Evolutionary conservation across 2,113 vertebrate genomes (phyloP).

Genomic region (Sylvicapra grimmia): DNA sequence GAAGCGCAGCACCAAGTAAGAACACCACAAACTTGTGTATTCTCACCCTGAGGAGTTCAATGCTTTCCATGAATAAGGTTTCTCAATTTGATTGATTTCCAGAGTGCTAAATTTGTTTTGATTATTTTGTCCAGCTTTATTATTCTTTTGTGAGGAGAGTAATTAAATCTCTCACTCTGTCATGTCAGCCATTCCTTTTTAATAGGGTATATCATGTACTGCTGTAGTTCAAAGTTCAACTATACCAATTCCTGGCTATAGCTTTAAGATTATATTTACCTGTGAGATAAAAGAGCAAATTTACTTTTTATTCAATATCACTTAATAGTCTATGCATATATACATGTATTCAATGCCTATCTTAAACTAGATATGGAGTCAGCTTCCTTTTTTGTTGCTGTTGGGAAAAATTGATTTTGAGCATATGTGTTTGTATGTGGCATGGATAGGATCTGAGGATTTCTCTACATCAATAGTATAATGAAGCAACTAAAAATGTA

Average conservation of each 20-base stretch:
- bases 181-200: neutral
- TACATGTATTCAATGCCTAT: neutral
- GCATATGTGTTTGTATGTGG: neutral
- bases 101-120: neutral
- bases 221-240: neutral
- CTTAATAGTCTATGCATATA: neutral
- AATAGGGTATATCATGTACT: neutral
- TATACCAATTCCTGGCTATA: neutral
- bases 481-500: neutral
- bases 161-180: neutral
- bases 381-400: neutral
- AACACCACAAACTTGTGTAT: neutral
- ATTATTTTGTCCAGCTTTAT: neutral
- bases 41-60: neutral
- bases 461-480: neutral
- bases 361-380: neutral
- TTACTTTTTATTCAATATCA: neutral
- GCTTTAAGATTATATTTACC: neutral
- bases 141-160: neutral
- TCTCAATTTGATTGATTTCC: conserved; percentile 5
- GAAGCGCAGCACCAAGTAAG: neutral
- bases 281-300: neutral
- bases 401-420: neutral
- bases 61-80: neutral
- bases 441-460: neutral